Conservation (phyloP, 2,888 invertebrate species). For the Alcis repandata region DNA sequence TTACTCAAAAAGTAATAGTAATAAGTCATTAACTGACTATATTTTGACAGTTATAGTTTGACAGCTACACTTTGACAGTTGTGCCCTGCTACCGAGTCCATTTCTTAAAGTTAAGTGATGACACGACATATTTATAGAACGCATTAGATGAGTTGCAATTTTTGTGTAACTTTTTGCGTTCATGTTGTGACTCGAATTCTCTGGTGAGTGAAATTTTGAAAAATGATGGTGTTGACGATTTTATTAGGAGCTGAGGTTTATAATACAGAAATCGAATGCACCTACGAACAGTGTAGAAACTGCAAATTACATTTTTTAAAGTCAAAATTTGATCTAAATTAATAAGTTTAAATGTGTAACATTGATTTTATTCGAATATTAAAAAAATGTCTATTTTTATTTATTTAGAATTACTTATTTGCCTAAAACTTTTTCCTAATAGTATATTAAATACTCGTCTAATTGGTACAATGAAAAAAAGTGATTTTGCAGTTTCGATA, state of each 20-base stretch:
- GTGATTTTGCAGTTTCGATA: too few relatives aligned
- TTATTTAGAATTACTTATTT: too few relatives aligned
- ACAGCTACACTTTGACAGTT: too few relatives aligned
- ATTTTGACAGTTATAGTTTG: conserved; percentile 51
- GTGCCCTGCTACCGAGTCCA: conserved; percentile 49
- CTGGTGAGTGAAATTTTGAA: conserved; percentile 5
- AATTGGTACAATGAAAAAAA: too few relatives aligned
- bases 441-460: too few relatives aligned
- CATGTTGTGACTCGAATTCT: conserved; percentile 21
- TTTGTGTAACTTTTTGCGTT: conserved; percentile 23
- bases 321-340: too few relatives aligned
- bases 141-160: conserved; percentile 48
- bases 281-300: too few relatives aligned
- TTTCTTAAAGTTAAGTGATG: conserved; percentile 53
- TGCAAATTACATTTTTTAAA: background rate
- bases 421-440: too few relatives aligned
- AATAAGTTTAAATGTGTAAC: too few relatives aligned
- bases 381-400: too few relatives aligned
- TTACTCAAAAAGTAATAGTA: conserved; percentile 3
- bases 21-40: conserved; percentile 33
- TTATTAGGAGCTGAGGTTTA: background rate
- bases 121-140: conserved; percentile 46
- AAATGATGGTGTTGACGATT: conserved; percentile 1
- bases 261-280: too few relatives aligned
- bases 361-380: too few relatives aligned